Conservation (phyloP, 2,113 vertebrate genomes). For the Spea multiplicata region DNA sequence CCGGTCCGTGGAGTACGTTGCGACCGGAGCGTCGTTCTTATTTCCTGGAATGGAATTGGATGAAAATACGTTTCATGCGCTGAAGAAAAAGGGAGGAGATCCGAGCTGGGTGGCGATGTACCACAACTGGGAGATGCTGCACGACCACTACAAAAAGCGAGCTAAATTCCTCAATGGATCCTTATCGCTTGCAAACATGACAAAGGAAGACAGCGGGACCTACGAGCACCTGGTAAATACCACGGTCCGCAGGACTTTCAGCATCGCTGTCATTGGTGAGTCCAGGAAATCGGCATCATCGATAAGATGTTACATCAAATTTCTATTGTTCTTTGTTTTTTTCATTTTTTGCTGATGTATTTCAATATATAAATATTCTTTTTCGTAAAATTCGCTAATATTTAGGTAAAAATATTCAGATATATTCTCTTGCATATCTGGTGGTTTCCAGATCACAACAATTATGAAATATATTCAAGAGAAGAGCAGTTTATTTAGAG, state of each 20-base stretch:
- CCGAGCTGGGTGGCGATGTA: background rate
- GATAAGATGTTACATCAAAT: too few species aligned
- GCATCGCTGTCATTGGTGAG: constrained; percentile 1
- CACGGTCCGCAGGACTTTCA: background rate
- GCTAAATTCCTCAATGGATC: background rate
- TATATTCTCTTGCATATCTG: too few species aligned
- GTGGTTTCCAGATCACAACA: too few species aligned
- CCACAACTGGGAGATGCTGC: background rate
- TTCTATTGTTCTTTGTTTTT: too few species aligned
- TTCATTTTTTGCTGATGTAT: too few species aligned
- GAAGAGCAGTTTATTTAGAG: too few species aligned
- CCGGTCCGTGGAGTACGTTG: too few species aligned
- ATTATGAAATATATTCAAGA: too few species aligned
- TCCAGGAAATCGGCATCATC: background rate
- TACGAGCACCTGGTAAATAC: background rate
- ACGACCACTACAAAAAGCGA: background rate
- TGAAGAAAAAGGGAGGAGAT: background rate
- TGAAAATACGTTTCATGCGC: background rate
- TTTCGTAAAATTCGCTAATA: too few species aligned
- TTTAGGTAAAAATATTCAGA: too few species aligned
- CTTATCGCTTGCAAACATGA: background rate
- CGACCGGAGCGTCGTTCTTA: background rate
- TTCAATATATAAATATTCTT: too few species aligned
- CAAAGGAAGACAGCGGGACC: background rate
- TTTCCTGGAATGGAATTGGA: background rate